Base-by-base conservation (phyloP, 23 tunicate genomes). In the Trididemnum nubilum region DNA sequence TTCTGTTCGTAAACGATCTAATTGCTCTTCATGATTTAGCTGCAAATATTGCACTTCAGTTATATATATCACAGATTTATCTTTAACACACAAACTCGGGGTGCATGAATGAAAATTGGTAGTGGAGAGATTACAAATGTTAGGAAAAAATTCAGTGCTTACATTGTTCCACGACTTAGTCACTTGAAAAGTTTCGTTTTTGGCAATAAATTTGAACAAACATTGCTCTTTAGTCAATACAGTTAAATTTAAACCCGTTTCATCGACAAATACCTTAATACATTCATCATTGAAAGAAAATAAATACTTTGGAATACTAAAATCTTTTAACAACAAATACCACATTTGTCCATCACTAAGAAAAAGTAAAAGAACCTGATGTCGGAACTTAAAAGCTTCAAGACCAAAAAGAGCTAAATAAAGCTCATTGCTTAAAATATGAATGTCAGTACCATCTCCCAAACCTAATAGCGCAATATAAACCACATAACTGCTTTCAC, bases 331-430 rank as follows among this genome's bases (percentile, higher is more conserved):
- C 4, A 30, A 12, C 7, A 73, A 18, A 40, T 38, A 73, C 79
- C 79, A 73, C 21, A 73, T 73, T 2, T 40, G 60, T 21, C 79
- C 79, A 37, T 21, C 18, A 22, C 19, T 39, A 37, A 73, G 18
- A 40, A 28, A 73, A 22, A 73, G 15, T 4, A 73, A 60, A 18
- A 73, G 79, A 21, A 73, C 33, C 2, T 73, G 19, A 12, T 5
- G 18, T 25, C 29, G 7, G 2, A 5, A 19, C 2, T 19, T 28
- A 19, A n/a, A 73, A 73, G 59, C 60, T 12, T 73, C 79, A 9
- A 73, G 29, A 18, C 79, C 79, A 73, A 73, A 73, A 9, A 73
- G 7, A 15, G 79, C 59, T 38, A 49, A 3, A 40, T 39, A 73
- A 2, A 40, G 18, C 12, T 73, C 61, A 22, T 73, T 73, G 18